Base-by-base conservation (phyloP, 1,140 invertebrate genomes). In the Philotrypesis tridentata region DNA sequence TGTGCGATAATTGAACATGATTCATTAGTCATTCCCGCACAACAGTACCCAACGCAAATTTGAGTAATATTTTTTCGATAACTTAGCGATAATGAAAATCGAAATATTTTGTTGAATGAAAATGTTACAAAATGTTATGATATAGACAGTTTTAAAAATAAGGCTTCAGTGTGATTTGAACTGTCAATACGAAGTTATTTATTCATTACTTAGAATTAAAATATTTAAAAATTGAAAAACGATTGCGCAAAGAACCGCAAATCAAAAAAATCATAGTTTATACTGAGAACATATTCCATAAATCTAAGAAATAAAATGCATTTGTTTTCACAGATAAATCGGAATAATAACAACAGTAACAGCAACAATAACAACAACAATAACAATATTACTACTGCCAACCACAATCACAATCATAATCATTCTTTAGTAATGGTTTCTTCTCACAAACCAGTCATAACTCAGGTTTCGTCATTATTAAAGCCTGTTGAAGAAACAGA, bases 401-500 rank as follows among this genome's bases (percentile, higher is more conserved):
- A 89, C 88, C 90, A 90, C 87, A 87, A 90, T 76, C 90, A 91
- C 83, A 91, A 89, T 88, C 89, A 90, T 29, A 87, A 87, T 83
- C 89, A 90, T 85, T 82, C 87, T 76, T 85, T 88, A 80, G 85
- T 88, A 77, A 83, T 86, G 48, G 84, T 87, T 48, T 86, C 87
- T 67, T 83, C 86, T 29, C 90, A 89, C 70, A 92, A 92, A 82
- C 88, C 90, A 63, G 85, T 89, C 21, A 89, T 92, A 37, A 83
- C 71, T 21, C 82, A 83, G 55, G 63, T 79, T 33, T 55, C 82
- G 5, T 40, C 70, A 23, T 25, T 74, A 14, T 65, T 92, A 40
- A 92, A 92, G 74, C 90, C 91, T 2, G 91, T 92, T 9, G 90
- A 91, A 71, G 91, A 92, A 82, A 85, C 90, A 25, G 91, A 91